Percentiles rank a stretch among this genome's conserved stretches.
These are phyloP conservation scores for Zapus hudsonius DNA, from an alignment of 2,113 vertebrate species.

Conservation along the genomic window DNA sequence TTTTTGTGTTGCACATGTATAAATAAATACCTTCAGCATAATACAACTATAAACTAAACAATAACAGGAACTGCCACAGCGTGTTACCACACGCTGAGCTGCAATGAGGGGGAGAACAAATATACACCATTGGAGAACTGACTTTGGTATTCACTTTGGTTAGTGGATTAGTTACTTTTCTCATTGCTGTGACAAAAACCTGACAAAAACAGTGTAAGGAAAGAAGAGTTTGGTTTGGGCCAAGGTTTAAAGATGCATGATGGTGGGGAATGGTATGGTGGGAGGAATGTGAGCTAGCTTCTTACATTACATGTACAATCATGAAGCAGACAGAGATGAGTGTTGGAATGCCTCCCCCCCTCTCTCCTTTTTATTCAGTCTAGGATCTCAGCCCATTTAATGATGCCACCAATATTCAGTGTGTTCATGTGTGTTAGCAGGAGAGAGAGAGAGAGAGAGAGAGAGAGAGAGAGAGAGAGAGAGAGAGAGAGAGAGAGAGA, in stretches of 20 bases:
- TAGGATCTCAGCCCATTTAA: neutral
- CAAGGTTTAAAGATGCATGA: neutral
- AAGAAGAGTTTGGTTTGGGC: neutral
- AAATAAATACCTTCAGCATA: constrained; percentile 47
- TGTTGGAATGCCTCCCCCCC: neutral
- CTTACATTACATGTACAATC: neutral
- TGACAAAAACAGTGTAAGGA: neutral
- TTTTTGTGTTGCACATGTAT: constrained; percentile 12
- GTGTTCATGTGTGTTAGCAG: too few species aligned
- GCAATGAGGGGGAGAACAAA: neutral
- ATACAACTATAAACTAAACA: neutral
- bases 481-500: too few species aligned
- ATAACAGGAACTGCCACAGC: neutral
- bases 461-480: too few species aligned
- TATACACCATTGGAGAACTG: neutral
- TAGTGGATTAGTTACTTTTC: neutral
- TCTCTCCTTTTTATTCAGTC: neutral
- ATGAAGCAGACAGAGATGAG: neutral
- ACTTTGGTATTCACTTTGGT: neutral
- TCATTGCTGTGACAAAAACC: neutral
- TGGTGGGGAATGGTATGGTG: neutral
- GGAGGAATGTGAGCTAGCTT: too few species aligned
- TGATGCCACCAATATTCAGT: neutral
- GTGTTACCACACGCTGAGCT: neutral
- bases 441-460: too few species aligned